Base-by-base conservation (phyloP, 2,888 invertebrate genomes). In the Aporophyla lueneburgensis region DNA sequence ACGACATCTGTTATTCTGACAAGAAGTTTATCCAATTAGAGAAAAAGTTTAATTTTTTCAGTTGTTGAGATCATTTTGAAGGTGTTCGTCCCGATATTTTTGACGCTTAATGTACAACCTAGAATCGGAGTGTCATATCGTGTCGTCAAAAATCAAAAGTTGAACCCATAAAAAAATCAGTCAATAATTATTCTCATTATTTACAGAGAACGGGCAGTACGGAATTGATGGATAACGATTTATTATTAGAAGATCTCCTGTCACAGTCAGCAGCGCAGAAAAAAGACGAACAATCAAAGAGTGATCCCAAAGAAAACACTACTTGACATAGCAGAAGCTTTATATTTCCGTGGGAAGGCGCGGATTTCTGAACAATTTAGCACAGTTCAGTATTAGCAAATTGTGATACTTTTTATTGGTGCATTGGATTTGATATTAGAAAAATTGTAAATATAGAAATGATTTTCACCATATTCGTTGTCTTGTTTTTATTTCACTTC, bases 311-410 rank as follows among this genome's bases (percentile, higher is more conserved):
- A 91, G 93, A 93, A 69, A 92, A 93, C 72, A 89, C 93, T 67
- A 94, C 95, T 89, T 96, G 96, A 96, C 95, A 93, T 49, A 94
- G 86, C 74, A 80, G 91, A 85, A 93, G 90, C 83, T 93, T 93
- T 81, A 93, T 94, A 88, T 94, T 95, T 89, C 92, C 90, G 74
- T 94, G 94, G 94, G 94, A 94, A 71, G 85, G 86, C 46, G 71
- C 87, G 66, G 86, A 87, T 49, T 85, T 84, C 88, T 93, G 86
- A 93, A 87, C 78, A 79, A 74, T 77, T 77, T 72, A 75, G 79
- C 84, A 78, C 93, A 89, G 88, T 89, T 93, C 96, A 96, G 96
- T 96, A 96, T 96, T 96, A 95, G 90, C 78, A 89, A 84, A 91
- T 87, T 93, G 93, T 93, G 93, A 93, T 93, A 92, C 82, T 87